Conservation (phyloP, 2,113 vertebrate species). For the Elephas maximus region DNA sequence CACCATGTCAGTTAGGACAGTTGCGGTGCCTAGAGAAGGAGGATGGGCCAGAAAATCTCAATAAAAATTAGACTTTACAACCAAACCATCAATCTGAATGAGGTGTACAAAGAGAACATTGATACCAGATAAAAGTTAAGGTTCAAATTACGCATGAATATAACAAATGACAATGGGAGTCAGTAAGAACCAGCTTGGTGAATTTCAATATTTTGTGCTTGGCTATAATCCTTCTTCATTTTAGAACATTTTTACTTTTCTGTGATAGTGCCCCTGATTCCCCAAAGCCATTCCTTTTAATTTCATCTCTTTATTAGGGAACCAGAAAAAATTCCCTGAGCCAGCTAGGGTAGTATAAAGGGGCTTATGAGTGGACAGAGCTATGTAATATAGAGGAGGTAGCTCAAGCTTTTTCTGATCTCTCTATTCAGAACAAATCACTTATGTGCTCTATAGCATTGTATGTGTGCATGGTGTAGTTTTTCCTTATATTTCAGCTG, state of each 20-base stretch:
- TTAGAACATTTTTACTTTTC: constrained; percentile 54
- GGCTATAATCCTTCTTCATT: background rate
- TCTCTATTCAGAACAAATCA: background rate
- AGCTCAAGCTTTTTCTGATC: background rate
- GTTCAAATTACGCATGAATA: background rate
- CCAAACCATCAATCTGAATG: background rate
- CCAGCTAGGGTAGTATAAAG: background rate
- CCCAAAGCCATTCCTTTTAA: constrained; percentile 29
- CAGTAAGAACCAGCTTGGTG: background rate
- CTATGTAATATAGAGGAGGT: background rate
- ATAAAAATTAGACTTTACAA: background rate
- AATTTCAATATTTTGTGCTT: constrained; percentile 43
- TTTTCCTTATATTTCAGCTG: background rate
- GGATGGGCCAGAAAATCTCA: background rate
- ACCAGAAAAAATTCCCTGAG: background rate
- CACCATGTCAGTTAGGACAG: background rate
- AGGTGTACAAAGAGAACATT: background rate
- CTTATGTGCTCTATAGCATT: background rate
- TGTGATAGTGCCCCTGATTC: background rate
- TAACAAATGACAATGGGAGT: background rate
- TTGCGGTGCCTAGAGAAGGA: background rate
- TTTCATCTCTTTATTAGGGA: background rate
- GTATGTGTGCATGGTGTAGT: no score
- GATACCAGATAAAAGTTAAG: background rate
- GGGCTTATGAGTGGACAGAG: background rate